These are phyloP conservation scores for Lochmaea capreae DNA, from an alignment of 2,888 invertebrate genomes.

Conservation along the genomic window DNA sequence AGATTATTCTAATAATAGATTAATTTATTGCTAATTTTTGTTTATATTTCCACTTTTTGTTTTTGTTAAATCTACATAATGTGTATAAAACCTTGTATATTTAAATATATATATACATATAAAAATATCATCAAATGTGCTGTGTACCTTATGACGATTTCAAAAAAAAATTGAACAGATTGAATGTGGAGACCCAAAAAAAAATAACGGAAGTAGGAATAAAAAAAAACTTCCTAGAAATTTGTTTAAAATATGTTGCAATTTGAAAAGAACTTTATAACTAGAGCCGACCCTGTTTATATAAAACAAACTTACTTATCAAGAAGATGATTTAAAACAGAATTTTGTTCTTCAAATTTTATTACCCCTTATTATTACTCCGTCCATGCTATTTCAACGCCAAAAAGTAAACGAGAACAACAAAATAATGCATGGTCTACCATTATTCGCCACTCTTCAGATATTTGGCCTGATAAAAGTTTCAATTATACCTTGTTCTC, in stretches of 20 bases:
- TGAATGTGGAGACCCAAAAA: constrained; percentile 25
- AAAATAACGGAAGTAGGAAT: constrained; percentile 16
- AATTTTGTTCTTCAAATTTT: too few species aligned
- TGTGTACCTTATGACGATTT: constrained; percentile 49
- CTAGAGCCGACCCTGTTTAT: too few species aligned
- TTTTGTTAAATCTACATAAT: constrained; percentile 11
- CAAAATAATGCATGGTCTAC: too few species aligned
- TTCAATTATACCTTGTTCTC: too few species aligned
- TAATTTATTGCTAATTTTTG: not conserved
- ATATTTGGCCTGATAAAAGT: too few species aligned
- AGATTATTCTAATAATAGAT: not conserved
- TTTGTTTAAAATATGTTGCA: not conserved
- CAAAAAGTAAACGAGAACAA: too few species aligned
- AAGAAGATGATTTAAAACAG: too few species aligned
- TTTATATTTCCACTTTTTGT: not conserved
- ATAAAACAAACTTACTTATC: too few species aligned
- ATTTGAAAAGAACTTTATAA: not conserved
- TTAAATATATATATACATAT: constrained; percentile 39
- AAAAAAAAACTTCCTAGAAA: not conserved
- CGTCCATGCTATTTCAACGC: too few species aligned
- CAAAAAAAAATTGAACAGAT: constrained; percentile 35
- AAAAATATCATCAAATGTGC: constrained; percentile 53
- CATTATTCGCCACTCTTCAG: too few species aligned
- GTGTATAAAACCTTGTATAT: constrained; percentile 41
- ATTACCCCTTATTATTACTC: too few species aligned